Conservation (phyloP, 2,888 invertebrate species). For the Synergus japonicus region DNA sequence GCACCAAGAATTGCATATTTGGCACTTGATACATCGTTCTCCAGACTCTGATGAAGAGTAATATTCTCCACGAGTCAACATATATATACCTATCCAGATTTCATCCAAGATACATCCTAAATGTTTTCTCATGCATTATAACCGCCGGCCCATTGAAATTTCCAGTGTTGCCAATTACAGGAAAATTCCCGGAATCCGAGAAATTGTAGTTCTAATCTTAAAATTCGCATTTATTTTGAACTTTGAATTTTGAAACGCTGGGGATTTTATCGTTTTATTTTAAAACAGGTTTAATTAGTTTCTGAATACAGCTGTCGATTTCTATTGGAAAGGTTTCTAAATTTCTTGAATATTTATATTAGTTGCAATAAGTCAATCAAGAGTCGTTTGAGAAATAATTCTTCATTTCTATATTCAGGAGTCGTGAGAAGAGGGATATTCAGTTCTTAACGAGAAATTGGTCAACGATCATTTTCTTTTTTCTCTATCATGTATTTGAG, state of each 20-base stretch:
- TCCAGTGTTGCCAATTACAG: not conserved
- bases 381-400: not conserved
- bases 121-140: slow-evolving; percentile 20
- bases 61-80: slow-evolving; percentile 37
- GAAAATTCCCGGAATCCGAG: not conserved
- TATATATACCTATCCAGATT: slow-evolving; percentile 24
- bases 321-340: not conserved
- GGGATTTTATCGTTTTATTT: not conserved
- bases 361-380: not conserved
- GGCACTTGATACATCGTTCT: slow-evolving; percentile 42
- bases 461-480: slow-evolving; percentile 28
- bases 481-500: slow-evolving; percentile 24
- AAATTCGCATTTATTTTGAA: no score
- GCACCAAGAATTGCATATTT: slow-evolving; percentile 42
- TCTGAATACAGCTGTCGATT: not conserved
- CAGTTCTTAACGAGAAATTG: slow-evolving; percentile 16
- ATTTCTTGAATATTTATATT: not conserved
- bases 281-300: not conserved
- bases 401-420: not conserved
- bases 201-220: not conserved
- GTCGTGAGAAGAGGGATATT: slow-evolving; percentile 9
- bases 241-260: no score
- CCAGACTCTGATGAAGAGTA: slow-evolving; percentile 40
- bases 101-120: slow-evolving; percentile 15
- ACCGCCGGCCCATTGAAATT: not conserved